These are phyloP conservation scores for Pterocles burchelli DNA, from an alignment of 2,113 vertebrate genomes.

Conservation along the genomic window DNA sequence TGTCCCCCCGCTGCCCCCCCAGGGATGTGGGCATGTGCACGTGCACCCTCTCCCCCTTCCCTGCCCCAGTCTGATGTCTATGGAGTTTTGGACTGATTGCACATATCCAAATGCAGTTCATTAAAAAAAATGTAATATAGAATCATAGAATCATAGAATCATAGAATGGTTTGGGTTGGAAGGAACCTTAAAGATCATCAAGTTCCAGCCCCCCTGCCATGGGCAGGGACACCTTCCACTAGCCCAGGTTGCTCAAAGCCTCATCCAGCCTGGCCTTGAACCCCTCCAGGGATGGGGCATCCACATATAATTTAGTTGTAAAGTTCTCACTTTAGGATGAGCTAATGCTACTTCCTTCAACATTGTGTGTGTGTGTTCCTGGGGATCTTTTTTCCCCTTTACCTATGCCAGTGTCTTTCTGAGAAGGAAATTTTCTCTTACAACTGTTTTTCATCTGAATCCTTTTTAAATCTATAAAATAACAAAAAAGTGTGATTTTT, in stretches of 20 bases:
- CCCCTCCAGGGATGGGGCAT: too few relatives aligned
- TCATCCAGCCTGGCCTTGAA: too few relatives aligned
- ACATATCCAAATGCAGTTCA: not conserved
- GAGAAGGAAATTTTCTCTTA: not conserved
- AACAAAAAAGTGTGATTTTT: not conserved
- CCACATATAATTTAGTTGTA: not conserved
- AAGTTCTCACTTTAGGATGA: not conserved
- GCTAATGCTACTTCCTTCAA: not conserved
- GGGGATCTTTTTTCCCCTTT: not conserved
- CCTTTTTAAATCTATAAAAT: not conserved
- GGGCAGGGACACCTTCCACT: too few relatives aligned
- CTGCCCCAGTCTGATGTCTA: not conserved
- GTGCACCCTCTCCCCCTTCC: not conserved
- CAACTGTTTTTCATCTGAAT: not conserved
- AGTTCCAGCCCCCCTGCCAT: too few relatives aligned
- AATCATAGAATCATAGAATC: too few relatives aligned
- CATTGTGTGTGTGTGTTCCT: not conserved
- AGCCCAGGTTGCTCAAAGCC: too few relatives aligned
- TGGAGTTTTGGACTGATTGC: not conserved
- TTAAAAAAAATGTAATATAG: not conserved
- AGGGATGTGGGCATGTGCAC: fast-evolving
- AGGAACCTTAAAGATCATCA: too few relatives aligned
- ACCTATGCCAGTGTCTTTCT: not conserved
- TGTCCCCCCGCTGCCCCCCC: fast-evolving
- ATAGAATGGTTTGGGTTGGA: too few relatives aligned